Evolutionary conservation across 2,797 vertebrate genomes (phyloP).

Genomic region (Enteromius paludinosus): DNA sequence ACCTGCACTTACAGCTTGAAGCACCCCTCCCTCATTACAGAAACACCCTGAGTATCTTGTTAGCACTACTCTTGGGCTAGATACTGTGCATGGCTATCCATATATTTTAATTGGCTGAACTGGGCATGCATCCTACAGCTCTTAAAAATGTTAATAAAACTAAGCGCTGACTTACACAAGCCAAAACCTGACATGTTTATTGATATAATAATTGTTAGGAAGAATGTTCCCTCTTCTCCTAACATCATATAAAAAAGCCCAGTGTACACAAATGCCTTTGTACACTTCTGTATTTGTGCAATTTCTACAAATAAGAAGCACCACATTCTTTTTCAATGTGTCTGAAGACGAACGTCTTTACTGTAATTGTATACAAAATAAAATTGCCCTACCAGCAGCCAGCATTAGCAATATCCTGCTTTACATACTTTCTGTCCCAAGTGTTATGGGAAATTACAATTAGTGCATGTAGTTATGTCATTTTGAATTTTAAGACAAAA

Average conservation of each 20-base stretch:
- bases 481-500: background rate
- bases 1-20: background rate
- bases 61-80: conserved; percentile 40
- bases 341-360: background rate
- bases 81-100: conserved; percentile 53
- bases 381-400: background rate
- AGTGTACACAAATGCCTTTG: background rate
- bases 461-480: background rate
- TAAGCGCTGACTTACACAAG: conserved; percentile 32
- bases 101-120: conserved; percentile 61
- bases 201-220: conserved; percentile 49
- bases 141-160: conserved; percentile 62
- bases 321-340: background rate
- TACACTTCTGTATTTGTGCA: background rate
- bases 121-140: conserved; percentile 57
- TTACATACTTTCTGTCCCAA: background rate
- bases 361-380: background rate
- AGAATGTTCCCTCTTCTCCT: conserved; percentile 45
- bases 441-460: background rate
- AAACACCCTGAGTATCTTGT: conserved; percentile 30
- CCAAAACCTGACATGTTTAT: conserved; percentile 47
- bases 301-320: conserved; percentile 7
- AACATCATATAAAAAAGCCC: conserved; percentile 35
- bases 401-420: background rate
- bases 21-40: background rate